Base-by-base conservation (phyloP, 2,113 vertebrate species). In the Pungitius pungitius region DNA sequence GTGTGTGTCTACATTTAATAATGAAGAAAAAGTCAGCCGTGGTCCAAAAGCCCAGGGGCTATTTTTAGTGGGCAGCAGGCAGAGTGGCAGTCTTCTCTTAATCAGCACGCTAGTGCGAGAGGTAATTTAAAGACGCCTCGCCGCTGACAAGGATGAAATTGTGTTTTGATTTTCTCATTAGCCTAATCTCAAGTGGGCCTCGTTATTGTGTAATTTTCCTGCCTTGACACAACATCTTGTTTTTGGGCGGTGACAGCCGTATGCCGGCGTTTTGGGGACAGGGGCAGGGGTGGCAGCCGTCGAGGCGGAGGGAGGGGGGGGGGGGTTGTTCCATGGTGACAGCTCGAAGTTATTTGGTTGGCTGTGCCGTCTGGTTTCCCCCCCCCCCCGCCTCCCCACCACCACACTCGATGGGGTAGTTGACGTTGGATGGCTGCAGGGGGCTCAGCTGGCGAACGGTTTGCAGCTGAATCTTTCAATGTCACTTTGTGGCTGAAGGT, bases 141-240 rank as follows among this genome's bases (percentile, higher is more conserved):
- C 91, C 86, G 8, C 91, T 94, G 94, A 94, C 94, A 94, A 93
- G 91, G 94, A 94, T 94, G 93, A 94, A 95, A 95, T 95, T 94
- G 95, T 90, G 87, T 94, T 94, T 93, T 92, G 94, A 92, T 95
- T 96, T 95, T 95, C 95, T 95, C 95, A 95, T 95, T 94, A 95
- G 93, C 94, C 91, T 93, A 91, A 93, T 95, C 95, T 94, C 90
- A 89, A 93, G 93, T 90, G 92, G 77, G 90, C 91, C 95, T 93
- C 90, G 94, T 95, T 91, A 90, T 73, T 91, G 90, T 93, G 90
- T 92, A 93, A 93, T 93, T 92, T 94, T 92, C 90, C 90, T 24
- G 73, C 51, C 26, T 88, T 88, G 87, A 90, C 87, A 83, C 85
- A 89, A 93, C 90, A 90, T 93, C 91, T 94, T 93, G 80, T 92